phyloP scores from a whole-genome alignment of 2,888 invertebrate genomes.

The Leptinotarsa juncta region DNA sequence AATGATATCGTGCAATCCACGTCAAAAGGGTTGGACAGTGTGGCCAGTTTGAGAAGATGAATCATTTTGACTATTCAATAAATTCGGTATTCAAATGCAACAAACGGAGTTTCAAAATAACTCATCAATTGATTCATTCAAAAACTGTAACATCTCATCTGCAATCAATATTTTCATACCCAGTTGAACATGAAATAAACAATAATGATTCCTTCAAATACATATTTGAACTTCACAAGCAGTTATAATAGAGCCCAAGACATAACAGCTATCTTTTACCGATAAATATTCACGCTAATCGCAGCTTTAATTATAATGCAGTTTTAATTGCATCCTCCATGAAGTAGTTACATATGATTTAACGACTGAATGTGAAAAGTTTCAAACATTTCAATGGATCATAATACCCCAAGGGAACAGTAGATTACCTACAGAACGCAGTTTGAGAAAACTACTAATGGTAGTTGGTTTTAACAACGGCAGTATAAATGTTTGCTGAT shows the following conservation, averaged over 20 bases:
- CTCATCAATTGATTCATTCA: too few species aligned
- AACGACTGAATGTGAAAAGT: constrained; percentile 27
- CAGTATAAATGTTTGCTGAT: background rate
- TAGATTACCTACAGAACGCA: background rate
- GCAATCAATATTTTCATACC: too few species aligned
- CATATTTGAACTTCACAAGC: too few species aligned
- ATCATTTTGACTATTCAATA: too few species aligned
- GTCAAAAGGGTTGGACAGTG: too few species aligned
- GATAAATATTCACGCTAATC: constrained; percentile 51
- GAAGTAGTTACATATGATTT: constrained; percentile 51
- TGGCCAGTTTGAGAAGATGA: too few species aligned
- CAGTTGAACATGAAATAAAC: too few species aligned
- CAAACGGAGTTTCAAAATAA: too few species aligned
- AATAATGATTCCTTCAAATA: too few species aligned
- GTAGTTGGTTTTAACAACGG: background rate
- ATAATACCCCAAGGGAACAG: background rate
- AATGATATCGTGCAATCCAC: too few species aligned
- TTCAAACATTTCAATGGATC: background rate
- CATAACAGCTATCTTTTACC: constrained; percentile 44
- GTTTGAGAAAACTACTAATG: background rate
- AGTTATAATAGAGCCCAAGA: background rate
- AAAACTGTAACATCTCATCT: too few species aligned
- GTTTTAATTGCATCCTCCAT: constrained; percentile 51
- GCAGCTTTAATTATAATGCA: constrained; percentile 53
- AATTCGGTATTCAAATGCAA: too few species aligned